phyloP scores from a whole-genome alignment of 2,797 vertebrate genomes.

The Tachyglossus aculeatus region DNA sequence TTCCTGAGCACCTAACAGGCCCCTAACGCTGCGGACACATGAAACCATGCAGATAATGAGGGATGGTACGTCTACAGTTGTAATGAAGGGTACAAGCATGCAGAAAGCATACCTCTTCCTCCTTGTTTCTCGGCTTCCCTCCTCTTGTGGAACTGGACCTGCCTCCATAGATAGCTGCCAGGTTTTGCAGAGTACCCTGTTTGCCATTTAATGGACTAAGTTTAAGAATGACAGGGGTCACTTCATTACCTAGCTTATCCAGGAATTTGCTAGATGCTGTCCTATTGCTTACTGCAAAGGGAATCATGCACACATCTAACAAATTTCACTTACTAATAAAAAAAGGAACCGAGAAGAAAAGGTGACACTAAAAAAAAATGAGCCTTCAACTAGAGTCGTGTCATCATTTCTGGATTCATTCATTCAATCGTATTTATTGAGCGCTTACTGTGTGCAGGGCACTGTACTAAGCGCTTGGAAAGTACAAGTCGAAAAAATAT shows the following conservation, averaged over 20 bases:
- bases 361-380: not conserved
- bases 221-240: conserved; percentile 75
- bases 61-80: conserved; percentile 37
- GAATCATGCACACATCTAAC: conserved; percentile 6
- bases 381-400: too few relatives aligned
- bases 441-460: too few relatives aligned
- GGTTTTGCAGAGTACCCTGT: conserved; percentile 94
- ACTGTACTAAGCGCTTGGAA: too few relatives aligned
- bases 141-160: conserved; percentile 85
- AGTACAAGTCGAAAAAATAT: too few relatives aligned
- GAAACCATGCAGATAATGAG: conserved; percentile 71
- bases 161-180: conserved; percentile 89
- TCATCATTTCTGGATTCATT: too few relatives aligned
- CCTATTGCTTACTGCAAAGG: conserved; percentile 27
- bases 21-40: conserved; percentile 54
- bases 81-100: conserved; percentile 74
- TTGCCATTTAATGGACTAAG: conserved; percentile 90
- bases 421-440: too few relatives aligned
- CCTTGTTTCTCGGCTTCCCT: conserved; percentile 92
- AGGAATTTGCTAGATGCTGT: conserved; percentile 31
- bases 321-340: not conserved
- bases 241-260: conserved; percentile 56
- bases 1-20: conserved; percentile 39
- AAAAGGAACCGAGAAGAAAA: not conserved
- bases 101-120: conserved; percentile 95